Evolutionary conservation across 2,797 vertebrate species (phyloP).

Genomic region (Nothura maculosa): DNA sequence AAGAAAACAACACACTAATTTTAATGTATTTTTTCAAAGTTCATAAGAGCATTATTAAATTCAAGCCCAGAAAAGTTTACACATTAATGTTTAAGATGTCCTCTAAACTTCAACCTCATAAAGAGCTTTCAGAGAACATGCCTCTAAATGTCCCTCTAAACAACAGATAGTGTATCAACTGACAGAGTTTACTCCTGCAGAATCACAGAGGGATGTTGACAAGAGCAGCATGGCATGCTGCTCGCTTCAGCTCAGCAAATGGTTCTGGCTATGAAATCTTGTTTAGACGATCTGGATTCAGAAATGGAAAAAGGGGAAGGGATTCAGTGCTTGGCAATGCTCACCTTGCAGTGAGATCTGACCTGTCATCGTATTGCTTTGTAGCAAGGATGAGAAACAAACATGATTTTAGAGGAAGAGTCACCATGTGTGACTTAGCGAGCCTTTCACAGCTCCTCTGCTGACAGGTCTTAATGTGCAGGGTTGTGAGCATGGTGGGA

Average conservation of each 20-base stretch:
- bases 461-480: background rate
- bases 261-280: background rate
- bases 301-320: background rate
- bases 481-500: background rate
- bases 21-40: background rate
- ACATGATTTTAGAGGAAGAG: background rate
- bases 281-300: background rate
- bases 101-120: background rate
- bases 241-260: background rate
- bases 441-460: background rate
- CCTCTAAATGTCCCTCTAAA: background rate
- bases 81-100: background rate
- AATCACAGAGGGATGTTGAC: background rate
- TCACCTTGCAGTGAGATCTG: background rate
- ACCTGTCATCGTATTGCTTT: rapidly evolving
- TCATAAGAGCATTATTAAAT: conserved; percentile 9
- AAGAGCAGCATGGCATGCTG: background rate
- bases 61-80: conserved; percentile 17
- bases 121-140: background rate
- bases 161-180: background rate
- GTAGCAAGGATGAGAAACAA: background rate
- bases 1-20: conserved; percentile 1
- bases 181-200: background rate
- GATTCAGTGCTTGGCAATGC: background rate
- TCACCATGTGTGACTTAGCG: background rate